Evolutionary conservation across 1,140 invertebrate genomes (phyloP), one percentile per base, ranked within the genome.

Genomic region (Linepithema humile): DNA sequence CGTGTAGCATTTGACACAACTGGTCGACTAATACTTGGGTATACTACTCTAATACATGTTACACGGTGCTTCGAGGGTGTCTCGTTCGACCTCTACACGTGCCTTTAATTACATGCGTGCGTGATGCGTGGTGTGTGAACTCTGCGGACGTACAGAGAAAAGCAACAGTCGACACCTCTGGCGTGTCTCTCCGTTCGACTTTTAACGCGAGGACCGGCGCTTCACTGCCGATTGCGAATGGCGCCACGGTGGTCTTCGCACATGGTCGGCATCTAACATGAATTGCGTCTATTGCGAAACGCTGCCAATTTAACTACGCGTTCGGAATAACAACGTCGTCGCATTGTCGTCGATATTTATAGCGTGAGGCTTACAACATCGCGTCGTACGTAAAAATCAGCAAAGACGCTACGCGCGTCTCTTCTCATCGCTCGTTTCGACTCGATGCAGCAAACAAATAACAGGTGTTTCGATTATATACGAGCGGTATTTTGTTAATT

Each of bases 1-100:
- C 87, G 87, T 86, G 88, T 89, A 89, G 84, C 84, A 86, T 82
- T 88, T 74, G 82, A 80, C 87, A 88, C 87, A 86, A 87, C 89
- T 85, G 53, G 74, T 15, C 80, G 38, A 89, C 87, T 89, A 89
- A 89, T 89, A 89, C 82, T 84, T 86, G 85, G 84, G 85, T 89
- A 84, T 62, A 69, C 83, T 84, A 87, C 78, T 88, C 87, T 89
- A 83, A 89, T 89, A 89, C 29, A 73, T 40, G 17, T 64, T 77
- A 72, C 80, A 69, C 83, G 88, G 84, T 89, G 87, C 88, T 89
- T 88, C 85, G 87, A 80, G 83, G 86, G 87, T 89, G 88, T 88
- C 72, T 89, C 88, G 88, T 88, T 88, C 87, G 70, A 88, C 69
- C 85, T 89, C 84, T 86, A 85, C 84, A 84, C 87, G 87, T 88